Evolutionary conservation across 2,113 vertebrate genomes (phyloP).

Genomic region (Callorhinus ursinus): DNA sequence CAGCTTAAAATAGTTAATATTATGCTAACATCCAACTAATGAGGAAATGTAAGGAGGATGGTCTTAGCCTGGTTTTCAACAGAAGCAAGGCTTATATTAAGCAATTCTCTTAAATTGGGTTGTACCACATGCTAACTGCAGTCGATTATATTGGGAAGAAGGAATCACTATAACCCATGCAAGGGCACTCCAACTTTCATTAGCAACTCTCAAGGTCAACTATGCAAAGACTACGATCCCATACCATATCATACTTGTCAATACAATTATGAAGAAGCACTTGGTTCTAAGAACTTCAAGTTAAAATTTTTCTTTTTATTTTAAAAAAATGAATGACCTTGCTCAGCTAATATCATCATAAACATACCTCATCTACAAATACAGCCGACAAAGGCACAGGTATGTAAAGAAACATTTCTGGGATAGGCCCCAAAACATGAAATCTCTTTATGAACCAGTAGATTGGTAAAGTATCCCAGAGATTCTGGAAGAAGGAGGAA

Average conservation of each 20-base stretch:
- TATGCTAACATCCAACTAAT: conserved; percentile 57
- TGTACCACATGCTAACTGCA: background rate
- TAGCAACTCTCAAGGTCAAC: background rate
- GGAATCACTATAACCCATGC: background rate
- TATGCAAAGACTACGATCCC: background rate
- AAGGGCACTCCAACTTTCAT: background rate
- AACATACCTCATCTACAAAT: background rate
- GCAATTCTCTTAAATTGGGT: background rate
- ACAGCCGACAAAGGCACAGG: background rate
- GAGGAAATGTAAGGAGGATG: background rate
- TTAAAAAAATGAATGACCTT: background rate
- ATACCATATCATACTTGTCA: background rate
- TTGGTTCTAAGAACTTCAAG: background rate
- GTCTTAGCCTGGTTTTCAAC: background rate
- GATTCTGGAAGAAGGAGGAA: background rate
- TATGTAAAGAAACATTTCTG: background rate
- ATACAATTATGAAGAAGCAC: background rate
- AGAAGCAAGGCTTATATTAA: background rate
- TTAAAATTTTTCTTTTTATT: background rate
- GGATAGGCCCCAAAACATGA: background rate
- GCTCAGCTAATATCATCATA: background rate
- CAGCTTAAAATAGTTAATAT: conserved; percentile 28
- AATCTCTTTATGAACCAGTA: background rate
- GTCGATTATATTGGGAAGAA: background rate
- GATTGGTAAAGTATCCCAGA: background rate